Conservation (phyloP, 2,888 invertebrate species). For the Hyppa rectilinea region DNA sequence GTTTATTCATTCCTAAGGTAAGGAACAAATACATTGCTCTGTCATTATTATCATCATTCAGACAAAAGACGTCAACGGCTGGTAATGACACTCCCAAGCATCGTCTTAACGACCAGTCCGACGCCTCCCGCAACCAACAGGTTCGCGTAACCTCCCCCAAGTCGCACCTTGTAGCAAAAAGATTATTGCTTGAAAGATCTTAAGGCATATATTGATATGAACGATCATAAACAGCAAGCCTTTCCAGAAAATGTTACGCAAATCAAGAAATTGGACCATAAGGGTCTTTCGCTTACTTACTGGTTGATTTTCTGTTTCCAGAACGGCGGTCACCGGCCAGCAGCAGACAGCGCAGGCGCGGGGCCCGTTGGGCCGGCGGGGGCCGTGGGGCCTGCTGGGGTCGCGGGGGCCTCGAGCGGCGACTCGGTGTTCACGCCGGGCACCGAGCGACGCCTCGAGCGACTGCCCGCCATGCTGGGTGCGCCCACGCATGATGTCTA, state of each 20-base stretch:
- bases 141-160: not conserved
- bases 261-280: too few relatives aligned
- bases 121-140: too few relatives aligned
- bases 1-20: constrained; percentile 89
- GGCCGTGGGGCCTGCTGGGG: constrained; percentile 47
- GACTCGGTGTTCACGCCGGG: constrained; percentile 83
- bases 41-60: not conserved
- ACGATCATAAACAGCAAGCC: not conserved
- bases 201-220: not conserved
- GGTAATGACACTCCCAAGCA: not conserved
- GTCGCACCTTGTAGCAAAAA: not conserved
- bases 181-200: not conserved
- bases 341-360: constrained; percentile 63
- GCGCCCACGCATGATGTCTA: constrained; percentile 93
- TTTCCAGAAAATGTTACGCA: not conserved
- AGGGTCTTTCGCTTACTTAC: constrained; percentile 19
- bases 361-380: constrained; percentile 37
- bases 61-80: not conserved
- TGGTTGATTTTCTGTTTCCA: constrained; percentile 45
- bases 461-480: constrained; percentile 86
- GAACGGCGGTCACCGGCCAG: constrained; percentile 74
- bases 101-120: not conserved
- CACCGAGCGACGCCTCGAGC: constrained; percentile 85
- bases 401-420: constrained; percentile 63
- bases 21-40: not conserved